Conservation (phyloP, 92 coral and sea anemone genomes). For the Porites rus region DNA sequence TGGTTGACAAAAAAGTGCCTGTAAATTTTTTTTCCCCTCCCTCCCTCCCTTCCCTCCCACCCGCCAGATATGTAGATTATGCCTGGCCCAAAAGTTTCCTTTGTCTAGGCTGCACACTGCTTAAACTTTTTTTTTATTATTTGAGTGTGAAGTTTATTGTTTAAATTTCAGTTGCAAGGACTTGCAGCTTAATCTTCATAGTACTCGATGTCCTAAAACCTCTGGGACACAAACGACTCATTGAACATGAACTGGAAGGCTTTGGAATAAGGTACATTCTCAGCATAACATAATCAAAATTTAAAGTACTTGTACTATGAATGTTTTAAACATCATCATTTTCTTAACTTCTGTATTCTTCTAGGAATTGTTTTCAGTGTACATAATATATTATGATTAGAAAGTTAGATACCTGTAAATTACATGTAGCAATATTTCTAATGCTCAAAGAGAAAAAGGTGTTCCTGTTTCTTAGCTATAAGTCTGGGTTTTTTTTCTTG, state of each 20-base stretch:
- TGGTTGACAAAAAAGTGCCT: too few species aligned
- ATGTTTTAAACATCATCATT: background rate
- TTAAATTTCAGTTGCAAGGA: conserved; percentile 86
- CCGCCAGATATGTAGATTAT: too few species aligned
- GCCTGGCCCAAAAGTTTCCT: too few species aligned
- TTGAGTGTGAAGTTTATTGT: background rate
- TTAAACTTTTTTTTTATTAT: too few species aligned
- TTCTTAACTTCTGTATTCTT: background rate
- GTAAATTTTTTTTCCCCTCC: too few species aligned
- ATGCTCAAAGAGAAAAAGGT: background rate
- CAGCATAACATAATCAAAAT: too few species aligned
- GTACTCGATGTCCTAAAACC: conserved; percentile 98
- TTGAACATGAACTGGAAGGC: conserved; percentile 95
- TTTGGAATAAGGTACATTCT: conserved; percentile 90
- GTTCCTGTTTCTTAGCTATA: background rate
- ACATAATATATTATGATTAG: background rate
- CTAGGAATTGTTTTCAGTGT: background rate
- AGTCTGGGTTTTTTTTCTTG: background rate
- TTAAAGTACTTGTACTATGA: background rate
- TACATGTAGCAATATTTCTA: too few species aligned
- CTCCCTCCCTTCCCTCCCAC: too few species aligned
- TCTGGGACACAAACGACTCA: conserved; percentile 92
- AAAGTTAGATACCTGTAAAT: too few species aligned
- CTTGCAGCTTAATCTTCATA: conserved; percentile 95
- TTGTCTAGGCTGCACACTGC: too few species aligned